Percentiles rank a stretch among this genome's conserved stretches.
Evolutionary conservation across 2,888 invertebrate genomes (phyloP).

Genomic region (Platycheirus albimanus): DNA sequence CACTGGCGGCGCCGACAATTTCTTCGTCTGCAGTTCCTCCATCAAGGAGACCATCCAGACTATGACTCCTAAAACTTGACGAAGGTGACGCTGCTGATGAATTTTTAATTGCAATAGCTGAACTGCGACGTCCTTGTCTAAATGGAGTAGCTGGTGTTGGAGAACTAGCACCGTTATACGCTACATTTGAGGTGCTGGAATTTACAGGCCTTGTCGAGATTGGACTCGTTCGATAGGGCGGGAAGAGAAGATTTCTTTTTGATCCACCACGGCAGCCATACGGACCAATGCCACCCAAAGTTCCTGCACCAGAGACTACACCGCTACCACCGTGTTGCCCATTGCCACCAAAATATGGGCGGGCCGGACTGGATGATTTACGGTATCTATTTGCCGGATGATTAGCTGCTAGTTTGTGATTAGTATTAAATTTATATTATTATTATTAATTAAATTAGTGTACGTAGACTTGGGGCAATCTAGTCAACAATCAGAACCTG

Average conservation of each 20-base stretch:
- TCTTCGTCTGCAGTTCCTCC: conserved; percentile 78
- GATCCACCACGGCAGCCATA: conserved; percentile 78
- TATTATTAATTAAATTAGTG: conserved; percentile 78
- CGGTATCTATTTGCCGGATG: conserved; percentile 85
- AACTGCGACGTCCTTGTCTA: conserved; percentile 79
- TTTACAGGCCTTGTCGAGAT: conserved; percentile 76
- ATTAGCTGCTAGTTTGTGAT: conserved; percentile 83
- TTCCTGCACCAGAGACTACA: conserved; percentile 74
- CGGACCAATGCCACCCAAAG: conserved; percentile 78
- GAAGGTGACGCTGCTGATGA: conserved; percentile 80
- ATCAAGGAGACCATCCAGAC: conserved; percentile 86
- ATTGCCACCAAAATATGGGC: conserved; percentile 84
- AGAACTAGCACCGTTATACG: conserved; percentile 72
- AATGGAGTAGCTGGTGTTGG: conserved; percentile 74
- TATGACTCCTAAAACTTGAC: conserved; percentile 84
- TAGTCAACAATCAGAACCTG: conserved; percentile 91
- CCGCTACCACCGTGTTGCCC: conserved; percentile 75
- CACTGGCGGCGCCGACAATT: conserved; percentile 75
- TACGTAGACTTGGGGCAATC: conserved; percentile 85
- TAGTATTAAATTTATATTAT: conserved; percentile 80
- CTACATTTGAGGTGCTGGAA: conserved; percentile 79
- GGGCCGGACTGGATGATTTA: conserved; percentile 87
- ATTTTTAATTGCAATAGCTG: conserved; percentile 80
- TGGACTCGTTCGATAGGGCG: conserved; percentile 81
- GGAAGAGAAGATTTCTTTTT: conserved; percentile 78